These are phyloP conservation scores for Oryzias sinensis DNA, from an alignment of 2,797 vertebrate species.

Conservation along the genomic window DNA sequence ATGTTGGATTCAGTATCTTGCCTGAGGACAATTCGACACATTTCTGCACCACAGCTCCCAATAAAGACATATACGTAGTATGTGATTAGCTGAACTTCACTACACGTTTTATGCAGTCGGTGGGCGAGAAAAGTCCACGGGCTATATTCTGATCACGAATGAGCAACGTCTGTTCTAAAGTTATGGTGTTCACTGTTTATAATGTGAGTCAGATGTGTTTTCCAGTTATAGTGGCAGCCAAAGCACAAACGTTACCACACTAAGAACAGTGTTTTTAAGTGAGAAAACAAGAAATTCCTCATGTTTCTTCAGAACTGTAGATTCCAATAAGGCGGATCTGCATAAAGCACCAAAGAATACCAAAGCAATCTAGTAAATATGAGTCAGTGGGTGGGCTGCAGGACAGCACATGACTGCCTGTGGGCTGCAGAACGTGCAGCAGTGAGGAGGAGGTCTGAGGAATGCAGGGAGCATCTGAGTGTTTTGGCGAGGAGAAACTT, in stretches of 20 bases:
- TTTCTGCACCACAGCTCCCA: too few species aligned
- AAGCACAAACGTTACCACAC: neutral
- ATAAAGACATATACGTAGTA: too few species aligned
- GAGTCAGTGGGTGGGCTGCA: neutral
- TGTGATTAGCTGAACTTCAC: too few species aligned
- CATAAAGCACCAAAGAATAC: neutral
- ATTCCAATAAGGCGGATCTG: too few species aligned
- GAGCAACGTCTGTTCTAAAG: neutral
- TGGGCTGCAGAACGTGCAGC: conserved; percentile 65
- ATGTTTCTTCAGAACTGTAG: neutral
- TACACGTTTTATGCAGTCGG: too few species aligned
- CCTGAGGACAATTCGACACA: too few species aligned
- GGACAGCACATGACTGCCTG: conserved; percentile 63
- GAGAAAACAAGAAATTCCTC: neutral
- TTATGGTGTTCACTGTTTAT: neutral
- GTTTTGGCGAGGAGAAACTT: conserved; percentile 55
- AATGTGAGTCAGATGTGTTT: neutral
- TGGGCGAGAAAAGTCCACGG: too few species aligned
- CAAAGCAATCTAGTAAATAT: conserved; percentile 10
- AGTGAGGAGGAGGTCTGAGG: conserved; percentile 65
- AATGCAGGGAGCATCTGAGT: conserved; percentile 74
- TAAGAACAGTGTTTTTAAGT: neutral
- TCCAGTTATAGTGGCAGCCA: neutral
- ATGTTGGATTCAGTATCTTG: too few species aligned
- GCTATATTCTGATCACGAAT: too few species aligned